Base-by-base conservation (phyloP, 2,113 vertebrate species). In the Lucifuga dentata region DNA sequence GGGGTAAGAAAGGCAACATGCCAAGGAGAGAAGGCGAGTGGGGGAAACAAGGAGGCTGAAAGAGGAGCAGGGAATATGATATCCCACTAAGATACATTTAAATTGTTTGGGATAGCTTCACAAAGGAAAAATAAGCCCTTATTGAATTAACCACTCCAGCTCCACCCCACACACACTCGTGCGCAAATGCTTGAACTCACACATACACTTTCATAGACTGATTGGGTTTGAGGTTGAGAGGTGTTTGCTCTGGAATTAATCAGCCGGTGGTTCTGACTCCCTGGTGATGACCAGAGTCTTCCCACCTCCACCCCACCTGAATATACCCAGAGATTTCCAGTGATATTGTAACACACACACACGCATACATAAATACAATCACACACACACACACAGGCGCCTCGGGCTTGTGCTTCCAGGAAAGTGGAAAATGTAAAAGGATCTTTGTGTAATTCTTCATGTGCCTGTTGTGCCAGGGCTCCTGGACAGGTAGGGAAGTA, bases 21-120 rank as follows among this genome's bases (percentile, higher is more conserved):
- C 68, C 40, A 29, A 88, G 87, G 76, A 81, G 70, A 78, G 51
- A 66, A n/a, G n/a, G n/a, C n/a, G n/a, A n/a, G n/a, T n/a, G n/a
- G n/a, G n/a, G n/a, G 69, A 41, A 3, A 10, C 68, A 64, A 23
- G 17, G 43, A 6, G 2, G 16, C 15, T 45, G 17, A 24, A 16
- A 16, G 26, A 59, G 39, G 23, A 57, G 49, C 9, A 41, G 38
- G 76, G 10, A 50, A 85, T 16, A 49, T 58, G 35, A 77, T 63
- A 75, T 65, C n/a, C 56, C 26, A 53, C 51, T 35, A 38, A 57
- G 38, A 76, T 46, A 41, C 40, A 67, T 64, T 72, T 55, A 38
- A 38, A 38, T 15, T 41, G 36, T 3, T 3, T 46, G 19, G 24
- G 19, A 45, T 53, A 35, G 20, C n/a, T 55, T 64, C n/a, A 53